phyloP scores from a whole-genome alignment of 2,797 vertebrate genomes.

The Oreochromis mossambicus region DNA sequence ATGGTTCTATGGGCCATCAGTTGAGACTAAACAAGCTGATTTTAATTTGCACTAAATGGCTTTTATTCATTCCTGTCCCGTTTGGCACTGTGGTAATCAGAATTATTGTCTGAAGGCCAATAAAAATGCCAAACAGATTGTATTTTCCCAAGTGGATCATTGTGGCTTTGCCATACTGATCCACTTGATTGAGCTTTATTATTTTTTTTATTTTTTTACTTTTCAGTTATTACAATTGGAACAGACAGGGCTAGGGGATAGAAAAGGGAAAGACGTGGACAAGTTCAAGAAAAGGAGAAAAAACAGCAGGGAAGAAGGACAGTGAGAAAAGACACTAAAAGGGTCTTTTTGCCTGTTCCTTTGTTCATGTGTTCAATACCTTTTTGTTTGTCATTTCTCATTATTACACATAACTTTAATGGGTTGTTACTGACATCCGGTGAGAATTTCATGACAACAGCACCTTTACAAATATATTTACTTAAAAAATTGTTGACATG shows the following conservation, averaged over 20 bases:
- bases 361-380: background rate
- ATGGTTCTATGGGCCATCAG: background rate
- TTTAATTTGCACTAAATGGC: background rate
- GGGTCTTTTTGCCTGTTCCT: accelerated
- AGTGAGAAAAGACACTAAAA: background rate
- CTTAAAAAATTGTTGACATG: background rate
- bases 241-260: background rate
- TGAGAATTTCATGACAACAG: background rate
- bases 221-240: background rate
- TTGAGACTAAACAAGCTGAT: background rate
- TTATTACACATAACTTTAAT: background rate
- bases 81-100: background rate
- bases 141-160: background rate
- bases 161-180: background rate
- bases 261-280: background rate
- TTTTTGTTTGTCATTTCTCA: background rate
- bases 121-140: accelerated
- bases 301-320: background rate
- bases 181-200: background rate
- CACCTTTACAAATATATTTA: background rate
- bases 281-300: background rate
- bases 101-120: background rate
- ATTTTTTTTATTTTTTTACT: accelerated
- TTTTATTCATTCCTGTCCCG: background rate
- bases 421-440: background rate